These are phyloP conservation scores for Myzus persicae DNA, from an alignment of 1,140 invertebrate genomes.

Conservation along the genomic window DNA sequence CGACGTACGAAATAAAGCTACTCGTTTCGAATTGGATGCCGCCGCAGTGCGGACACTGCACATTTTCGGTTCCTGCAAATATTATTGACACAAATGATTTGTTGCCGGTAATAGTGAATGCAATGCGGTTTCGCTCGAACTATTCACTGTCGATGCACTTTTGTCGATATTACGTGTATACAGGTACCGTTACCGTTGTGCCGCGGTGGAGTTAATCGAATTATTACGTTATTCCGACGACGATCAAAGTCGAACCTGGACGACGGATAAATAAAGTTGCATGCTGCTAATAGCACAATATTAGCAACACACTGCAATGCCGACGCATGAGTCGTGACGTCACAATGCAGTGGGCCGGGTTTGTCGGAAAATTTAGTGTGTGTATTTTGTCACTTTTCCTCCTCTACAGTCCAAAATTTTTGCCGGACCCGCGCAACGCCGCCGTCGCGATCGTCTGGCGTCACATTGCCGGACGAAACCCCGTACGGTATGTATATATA, in stretches of 20 bases:
- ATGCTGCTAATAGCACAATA: not conserved
- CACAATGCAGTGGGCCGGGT: not conserved
- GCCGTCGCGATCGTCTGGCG: not conserved
- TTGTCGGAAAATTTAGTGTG: not conserved
- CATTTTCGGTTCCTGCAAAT: not conserved
- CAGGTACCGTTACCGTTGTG: too few relatives aligned
- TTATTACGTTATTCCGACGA: not conserved
- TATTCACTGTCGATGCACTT: too few relatives aligned
- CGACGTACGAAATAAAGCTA: not conserved
- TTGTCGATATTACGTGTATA: too few relatives aligned
- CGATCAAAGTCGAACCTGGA: not conserved
- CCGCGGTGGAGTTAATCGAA: not conserved
- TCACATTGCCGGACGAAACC: not conserved
- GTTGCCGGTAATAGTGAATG: too few relatives aligned
- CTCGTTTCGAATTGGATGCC: not conserved
- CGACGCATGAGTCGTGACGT: not conserved
- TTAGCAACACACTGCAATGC: too few relatives aligned
- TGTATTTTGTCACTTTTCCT: not conserved
- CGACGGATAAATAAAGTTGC: not conserved
- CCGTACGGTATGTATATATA: not conserved
- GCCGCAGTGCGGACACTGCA: not conserved
- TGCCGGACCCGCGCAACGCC: not conserved
- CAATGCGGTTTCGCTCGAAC: too few relatives aligned
- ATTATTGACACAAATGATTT: too few relatives aligned
- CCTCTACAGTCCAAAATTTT: not conserved